A percentile compares a stretch with the other conserved stretches of the same genome.
Evolutionary conservation across 2,797 vertebrate genomes (phyloP).

Genomic region (Acanthurus lineatus): DNA sequence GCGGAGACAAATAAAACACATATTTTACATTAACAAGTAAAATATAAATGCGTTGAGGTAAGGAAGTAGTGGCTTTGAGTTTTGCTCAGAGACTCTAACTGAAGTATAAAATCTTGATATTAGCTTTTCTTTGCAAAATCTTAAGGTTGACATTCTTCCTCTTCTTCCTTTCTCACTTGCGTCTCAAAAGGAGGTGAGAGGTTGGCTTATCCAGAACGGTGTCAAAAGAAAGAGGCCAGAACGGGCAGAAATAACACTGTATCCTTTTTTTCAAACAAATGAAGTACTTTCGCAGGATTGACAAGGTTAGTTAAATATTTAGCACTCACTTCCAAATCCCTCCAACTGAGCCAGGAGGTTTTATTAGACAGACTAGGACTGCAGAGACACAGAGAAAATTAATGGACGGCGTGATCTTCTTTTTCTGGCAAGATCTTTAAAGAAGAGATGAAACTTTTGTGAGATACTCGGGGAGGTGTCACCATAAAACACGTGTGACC

Average conservation of each 20-base stretch:
- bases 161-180: constrained; percentile 11
- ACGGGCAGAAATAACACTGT: constrained; percentile 29
- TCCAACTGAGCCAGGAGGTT: constrained; percentile 29
- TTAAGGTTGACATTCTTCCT: neutral
- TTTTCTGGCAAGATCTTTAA: constrained; percentile 54
- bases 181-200: constrained; percentile 27
- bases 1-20: constrained; percentile 2
- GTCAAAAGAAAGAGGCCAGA: constrained; percentile 20
- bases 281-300: constrained; percentile 35
- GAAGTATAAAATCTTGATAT: neutral
- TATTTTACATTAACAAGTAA: neutral
- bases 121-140: neutral
- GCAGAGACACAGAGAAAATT: constrained; percentile 45
- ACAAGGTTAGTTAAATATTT: constrained; percentile 61
- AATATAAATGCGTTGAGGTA: neutral
- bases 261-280: constrained; percentile 35
- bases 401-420: constrained; percentile 59
- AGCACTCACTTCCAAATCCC: constrained; percentile 36
- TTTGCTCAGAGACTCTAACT: neutral
- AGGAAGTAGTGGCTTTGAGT: neutral
- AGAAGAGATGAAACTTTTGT: constrained; percentile 58
- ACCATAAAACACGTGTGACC: constrained; percentile 76
- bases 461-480: constrained; percentile 41
- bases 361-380: constrained; percentile 33
- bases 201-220: constrained; percentile 14